A percentile compares a stretch with the other conserved stretches of the same genome.
Evolutionary conservation across 2,888 invertebrate species (phyloP).

Genomic region (Phytoseiulus persimilis): DNA sequence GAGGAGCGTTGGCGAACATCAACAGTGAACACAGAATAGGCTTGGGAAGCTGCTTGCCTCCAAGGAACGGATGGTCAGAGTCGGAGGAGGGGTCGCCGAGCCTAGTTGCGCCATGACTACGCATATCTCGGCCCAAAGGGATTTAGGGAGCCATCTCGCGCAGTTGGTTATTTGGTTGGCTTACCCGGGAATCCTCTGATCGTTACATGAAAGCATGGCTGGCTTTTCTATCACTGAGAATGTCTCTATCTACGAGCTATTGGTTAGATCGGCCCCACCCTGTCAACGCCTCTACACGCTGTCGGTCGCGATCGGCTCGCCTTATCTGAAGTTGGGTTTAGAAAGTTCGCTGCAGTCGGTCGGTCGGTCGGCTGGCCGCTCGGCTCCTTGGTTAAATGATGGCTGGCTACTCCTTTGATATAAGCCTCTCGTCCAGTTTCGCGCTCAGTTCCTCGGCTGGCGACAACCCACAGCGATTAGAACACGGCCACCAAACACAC

Average conservation of each 20-base stretch:
- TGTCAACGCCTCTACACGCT: neutral
- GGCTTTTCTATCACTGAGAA: neutral
- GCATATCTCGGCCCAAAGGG: neutral
- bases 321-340: neutral
- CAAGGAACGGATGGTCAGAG: neutral
- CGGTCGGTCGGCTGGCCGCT: neutral
- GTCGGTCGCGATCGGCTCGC: neutral
- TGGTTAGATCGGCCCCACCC: neutral
- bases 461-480: neutral
- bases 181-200: neutral
- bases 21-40: neutral
- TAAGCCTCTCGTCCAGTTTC: neutral
- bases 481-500: neutral
- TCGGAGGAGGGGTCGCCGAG: neutral
- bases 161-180: neutral
- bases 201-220: neutral
- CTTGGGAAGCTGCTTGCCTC: neutral
- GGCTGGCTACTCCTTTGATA: neutral
- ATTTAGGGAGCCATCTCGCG: neutral
- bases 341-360: neutral
- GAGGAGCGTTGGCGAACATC: neutral
- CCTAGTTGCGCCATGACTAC: neutral
- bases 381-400: neutral
- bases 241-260: neutral
- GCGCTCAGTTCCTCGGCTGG: neutral